Percentiles rank a stretch among this genome's conserved stretches.
Conservation (phyloP, 92 coral and sea anemone genomes). For the Epizoanthus ramosus region DNA sequence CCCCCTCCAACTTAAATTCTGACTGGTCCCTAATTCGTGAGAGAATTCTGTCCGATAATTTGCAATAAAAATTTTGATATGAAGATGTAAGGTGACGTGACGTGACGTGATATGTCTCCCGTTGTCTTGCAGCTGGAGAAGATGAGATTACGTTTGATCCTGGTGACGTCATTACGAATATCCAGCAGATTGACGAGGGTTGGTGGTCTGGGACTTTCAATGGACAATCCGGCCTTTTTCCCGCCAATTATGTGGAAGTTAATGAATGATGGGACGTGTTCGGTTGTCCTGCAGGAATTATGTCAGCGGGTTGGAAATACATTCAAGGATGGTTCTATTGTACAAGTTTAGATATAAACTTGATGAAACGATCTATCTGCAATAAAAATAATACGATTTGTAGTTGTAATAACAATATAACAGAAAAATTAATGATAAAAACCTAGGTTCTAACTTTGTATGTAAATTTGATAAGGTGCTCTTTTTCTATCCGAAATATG, state of each 20-base stretch:
- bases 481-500: too few species aligned
- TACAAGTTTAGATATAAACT: too few species aligned
- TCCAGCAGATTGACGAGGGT: constrained; percentile 90
- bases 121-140: constrained; percentile 74
- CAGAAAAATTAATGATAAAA: too few species aligned
- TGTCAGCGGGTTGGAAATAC: neutral
- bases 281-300: neutral
- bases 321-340: neutral
- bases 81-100: neutral
- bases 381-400: too few species aligned
- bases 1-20: too few species aligned
- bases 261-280: constrained; percentile 30
- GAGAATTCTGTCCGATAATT: too few species aligned
- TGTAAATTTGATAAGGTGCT: too few species aligned
- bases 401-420: too few species aligned
- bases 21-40: too few species aligned
- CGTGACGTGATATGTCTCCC: neutral
- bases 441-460: too few species aligned
- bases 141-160: constrained; percentile 98
- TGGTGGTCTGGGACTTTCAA: constrained; percentile 96
- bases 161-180: constrained; percentile 89
- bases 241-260: constrained; percentile 89
- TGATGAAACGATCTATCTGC: too few species aligned
- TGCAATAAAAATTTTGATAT: too few species aligned
- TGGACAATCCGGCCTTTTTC: constrained; percentile 85